Evolutionary conservation across 2,113 vertebrate genomes (phyloP), one percentile per base, ranked within the genome.

Genomic region (Serinus canaria): DNA sequence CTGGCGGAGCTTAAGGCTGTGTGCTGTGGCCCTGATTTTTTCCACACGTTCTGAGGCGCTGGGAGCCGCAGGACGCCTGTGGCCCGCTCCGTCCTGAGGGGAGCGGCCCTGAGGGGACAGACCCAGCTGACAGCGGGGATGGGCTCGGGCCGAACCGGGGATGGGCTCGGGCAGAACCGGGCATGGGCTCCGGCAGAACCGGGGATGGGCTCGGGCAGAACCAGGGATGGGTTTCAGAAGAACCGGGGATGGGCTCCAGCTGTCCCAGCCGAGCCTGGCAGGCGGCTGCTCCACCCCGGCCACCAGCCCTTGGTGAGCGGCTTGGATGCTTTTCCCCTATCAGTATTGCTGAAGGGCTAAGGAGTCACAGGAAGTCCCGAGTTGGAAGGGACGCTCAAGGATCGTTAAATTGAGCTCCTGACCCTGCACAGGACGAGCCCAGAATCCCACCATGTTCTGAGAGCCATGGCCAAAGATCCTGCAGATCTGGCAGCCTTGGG

Each of bases 301-400:
- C 44, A 0, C 12, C 79, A 15, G 16, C 37, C 30, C 30, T n/a
- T 0, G 35, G 8, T 5, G n/a, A n/a, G 59, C 15, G 18, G 7
- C 4, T n/a, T 10, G 1, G 27, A 2, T 31, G 50, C 6, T 16
- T 60, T 33, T 30, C 5, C 31, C 5, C 0, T 22, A 2, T 37
- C 33, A 3, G 8, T 0, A 7, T 4, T 8, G 28, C n/a, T 17
- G 20, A n/a, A n/a, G 30, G 21, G 25, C 27, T 2, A 0, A 21
- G 41, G 37, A 22, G 24, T 7, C 23, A 13, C 22, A 15, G 37
- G 25, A 47, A 44, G 6, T 33, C 31, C 59, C 7, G 3, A 9
- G 17, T 0, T 33, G 31, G 11, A 56, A 49, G 31, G 22, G 17
- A 37, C 0, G 3, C 24, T 53, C 39, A 18, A 30, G 15, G 37